Conservation (phyloP, 2,888 invertebrate species). For the Acronicta aceris region DNA sequence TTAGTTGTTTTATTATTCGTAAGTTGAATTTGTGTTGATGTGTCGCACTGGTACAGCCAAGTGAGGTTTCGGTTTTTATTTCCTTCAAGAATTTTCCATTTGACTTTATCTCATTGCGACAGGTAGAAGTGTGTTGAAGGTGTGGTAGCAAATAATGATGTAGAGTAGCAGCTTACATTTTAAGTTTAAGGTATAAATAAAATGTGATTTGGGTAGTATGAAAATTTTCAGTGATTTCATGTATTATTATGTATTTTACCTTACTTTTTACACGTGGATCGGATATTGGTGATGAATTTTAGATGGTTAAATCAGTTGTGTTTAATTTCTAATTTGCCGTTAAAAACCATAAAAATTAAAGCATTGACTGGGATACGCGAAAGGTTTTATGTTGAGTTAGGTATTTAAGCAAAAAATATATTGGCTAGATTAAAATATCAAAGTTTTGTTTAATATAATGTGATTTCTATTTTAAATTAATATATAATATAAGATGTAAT, state of each 20-base stretch:
- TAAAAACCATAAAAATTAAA: too few relatives aligned
- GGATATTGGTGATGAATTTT: too few relatives aligned
- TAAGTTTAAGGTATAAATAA: background rate
- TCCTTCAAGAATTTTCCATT: too few relatives aligned
- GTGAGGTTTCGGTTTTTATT: background rate
- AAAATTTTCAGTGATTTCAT: background rate
- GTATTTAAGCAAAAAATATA: constrained; percentile 8
- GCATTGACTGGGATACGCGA: background rate
- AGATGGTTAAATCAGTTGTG: background rate
- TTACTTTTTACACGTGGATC: background rate
- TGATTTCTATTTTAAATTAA: constrained; percentile 23
- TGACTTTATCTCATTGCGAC: background rate
- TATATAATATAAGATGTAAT: constrained; percentile 22
- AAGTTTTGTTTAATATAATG: constrained; percentile 24
- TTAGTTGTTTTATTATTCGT: constrained; percentile 1
- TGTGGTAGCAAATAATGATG: constrained; percentile 2
- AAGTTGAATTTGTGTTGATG: background rate
- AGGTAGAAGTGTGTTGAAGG: background rate
- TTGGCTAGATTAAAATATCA: constrained; percentile 41
- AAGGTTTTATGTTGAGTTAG: constrained; percentile 2
- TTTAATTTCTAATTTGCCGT: background rate
- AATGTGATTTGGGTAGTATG: background rate
- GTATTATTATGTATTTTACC: background rate
- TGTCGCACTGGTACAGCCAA: background rate
- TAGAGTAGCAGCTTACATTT: constrained; percentile 1